Conservation (phyloP, 1,140 invertebrate species). For the Ectropis grisescens region DNA sequence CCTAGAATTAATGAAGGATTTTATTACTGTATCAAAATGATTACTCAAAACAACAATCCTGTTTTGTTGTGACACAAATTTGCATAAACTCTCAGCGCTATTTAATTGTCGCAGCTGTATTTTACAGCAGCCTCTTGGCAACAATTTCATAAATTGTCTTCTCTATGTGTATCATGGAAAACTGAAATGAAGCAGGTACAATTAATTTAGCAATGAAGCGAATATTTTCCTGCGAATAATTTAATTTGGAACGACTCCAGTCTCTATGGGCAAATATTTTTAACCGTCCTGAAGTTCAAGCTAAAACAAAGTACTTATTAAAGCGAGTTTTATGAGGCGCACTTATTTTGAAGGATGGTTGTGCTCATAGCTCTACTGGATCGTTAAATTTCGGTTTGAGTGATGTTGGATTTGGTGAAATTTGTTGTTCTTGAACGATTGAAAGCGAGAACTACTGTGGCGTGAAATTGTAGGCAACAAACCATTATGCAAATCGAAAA, state of each 20-base stretch:
- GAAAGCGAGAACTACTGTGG: background rate
- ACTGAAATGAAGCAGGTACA: conserved; percentile 22
- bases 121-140: conserved; percentile 12
- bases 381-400: too few relatives aligned
- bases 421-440: too few relatives aligned
- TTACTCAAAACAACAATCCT: too few relatives aligned
- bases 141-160: conserved; percentile 14
- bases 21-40: too few relatives aligned
- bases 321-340: conserved; percentile 55
- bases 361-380: too few relatives aligned
- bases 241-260: conserved; percentile 58
- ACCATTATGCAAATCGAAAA: conserved; percentile 23
- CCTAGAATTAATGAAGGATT: too few relatives aligned
- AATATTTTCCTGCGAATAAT: conserved; percentile 51
- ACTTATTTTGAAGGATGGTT: conserved; percentile 58
- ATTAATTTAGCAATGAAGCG: conserved; percentile 36
- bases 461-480: conserved; percentile 16
- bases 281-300: conserved; percentile 55
- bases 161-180: conserved; percentile 19
- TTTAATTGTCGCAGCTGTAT: conserved; percentile 7
- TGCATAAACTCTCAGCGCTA: too few relatives aligned
- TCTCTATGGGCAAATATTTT: conserved; percentile 53
- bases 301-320: conserved; percentile 61
- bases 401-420: too few relatives aligned
- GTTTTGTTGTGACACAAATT: too few relatives aligned